Percentiles rank a stretch among this genome's conserved stretches.
Conservation (phyloP, 2,888 invertebrate species). For the Lacanobia wlatinum region DNA sequence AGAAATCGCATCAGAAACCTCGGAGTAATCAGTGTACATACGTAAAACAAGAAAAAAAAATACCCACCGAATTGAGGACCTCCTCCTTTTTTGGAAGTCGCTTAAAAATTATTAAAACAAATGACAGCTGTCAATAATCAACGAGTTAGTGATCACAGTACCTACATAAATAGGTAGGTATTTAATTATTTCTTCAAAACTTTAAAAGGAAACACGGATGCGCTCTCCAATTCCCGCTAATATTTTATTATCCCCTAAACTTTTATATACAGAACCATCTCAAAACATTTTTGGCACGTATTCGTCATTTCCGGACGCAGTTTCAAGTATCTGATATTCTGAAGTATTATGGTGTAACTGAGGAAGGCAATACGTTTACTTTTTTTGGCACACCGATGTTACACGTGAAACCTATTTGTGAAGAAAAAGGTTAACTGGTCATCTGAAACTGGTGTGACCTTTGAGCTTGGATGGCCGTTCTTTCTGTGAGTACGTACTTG, state of each 20-base stretch:
- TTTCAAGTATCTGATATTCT: conserved; percentile 42
- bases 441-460: conserved; percentile 23
- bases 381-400: conserved; percentile 19
- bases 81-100: too few species aligned
- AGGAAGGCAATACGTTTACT: conserved; percentile 36
- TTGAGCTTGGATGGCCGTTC: neutral
- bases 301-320: neutral
- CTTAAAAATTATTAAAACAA: too few species aligned
- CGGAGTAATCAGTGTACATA: too few species aligned
- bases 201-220: neutral
- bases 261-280: conserved; percentile 41
- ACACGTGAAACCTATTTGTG: conserved; percentile 19
- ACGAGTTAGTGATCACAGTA: neutral
- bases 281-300: conserved; percentile 24
- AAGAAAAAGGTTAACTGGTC: conserved; percentile 15
- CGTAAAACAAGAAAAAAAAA: too few species aligned
- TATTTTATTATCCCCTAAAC: neutral
- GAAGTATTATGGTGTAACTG: conserved; percentile 34
- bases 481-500: neutral
- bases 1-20: too few species aligned
- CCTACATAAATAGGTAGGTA: neutral
- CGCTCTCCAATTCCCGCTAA: neutral
- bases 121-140: neutral
- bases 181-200: neutral
- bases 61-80: too few species aligned